Evolutionary conservation across 2,797 vertebrate species (phyloP), one percentile per base, ranked within the genome.

Genomic region (Cichlasoma orientale): DNA sequence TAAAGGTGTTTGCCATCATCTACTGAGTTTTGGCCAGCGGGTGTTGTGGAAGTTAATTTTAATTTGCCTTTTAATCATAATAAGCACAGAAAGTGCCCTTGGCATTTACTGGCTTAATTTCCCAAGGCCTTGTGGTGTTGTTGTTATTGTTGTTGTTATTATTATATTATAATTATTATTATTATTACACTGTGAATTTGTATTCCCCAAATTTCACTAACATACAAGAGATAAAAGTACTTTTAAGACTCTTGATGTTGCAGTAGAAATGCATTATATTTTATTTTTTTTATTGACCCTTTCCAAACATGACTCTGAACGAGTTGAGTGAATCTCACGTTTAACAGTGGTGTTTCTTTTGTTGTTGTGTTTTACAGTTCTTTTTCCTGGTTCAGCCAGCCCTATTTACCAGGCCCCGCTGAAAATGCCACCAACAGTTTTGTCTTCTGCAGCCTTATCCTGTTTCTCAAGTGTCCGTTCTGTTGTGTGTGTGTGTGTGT

Each of bases 311-410:
- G 96, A 96, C 97, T 94, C 96, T 96, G 95, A 97, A 95, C 96
- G 90, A 92, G 92, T 88, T 90, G 86, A 93, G 97, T 97, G 96
- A 97, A 97, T 97, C 96, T 97, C 96, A 96, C 95, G 95, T 98
- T 99, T 99, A 99, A 99, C 97, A 96, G 97, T 99, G 97, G 97
- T 98, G 97, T 98, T 98, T 98, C 97, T 98, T 98, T 98, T 99
- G 97, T 99, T 98, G 97, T 99, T 99, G 98, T 99, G 98, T 99
- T 99, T 99, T 99, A 98, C 98, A 99, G 98, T 99, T 99, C 97
- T 99, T 99, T 99, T 99, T 97, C 98, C 98, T 98, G 98, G 97
- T 98, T 99, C 98, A 99, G 97, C 98, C 97, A 98, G 97, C 98
- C 97, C 97, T 98, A 98, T 97, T 97, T 98, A 98, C 98, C 98